Evolutionary conservation across 2,888 invertebrate species (phyloP).

Genomic region (Epirrhoe alternata): DNA sequence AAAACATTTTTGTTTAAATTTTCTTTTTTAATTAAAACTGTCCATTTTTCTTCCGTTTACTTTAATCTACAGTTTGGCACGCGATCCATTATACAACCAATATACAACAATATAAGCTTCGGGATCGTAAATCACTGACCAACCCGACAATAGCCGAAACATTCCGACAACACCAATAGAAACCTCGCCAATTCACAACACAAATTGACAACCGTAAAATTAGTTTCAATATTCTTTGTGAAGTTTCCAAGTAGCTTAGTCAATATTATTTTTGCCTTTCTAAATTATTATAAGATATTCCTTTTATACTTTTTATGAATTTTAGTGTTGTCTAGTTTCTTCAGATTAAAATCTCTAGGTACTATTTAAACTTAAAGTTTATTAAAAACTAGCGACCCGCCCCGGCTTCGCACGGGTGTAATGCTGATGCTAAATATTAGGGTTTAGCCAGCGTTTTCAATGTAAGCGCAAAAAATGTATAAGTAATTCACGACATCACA

Average conservation of each 20-base stretch:
- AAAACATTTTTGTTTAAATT: no score
- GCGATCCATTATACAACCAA: background rate
- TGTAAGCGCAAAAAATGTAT: no score
- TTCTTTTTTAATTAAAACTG: no score
- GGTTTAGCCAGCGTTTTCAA: no score
- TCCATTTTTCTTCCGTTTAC: background rate
- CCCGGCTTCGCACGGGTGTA: no score
- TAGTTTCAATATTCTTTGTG: conserved; percentile 44
- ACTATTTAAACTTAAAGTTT: no score
- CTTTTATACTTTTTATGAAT: conserved; percentile 16
- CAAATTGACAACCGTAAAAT: conserved; percentile 56
- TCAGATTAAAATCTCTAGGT: background rate
- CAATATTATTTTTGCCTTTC: conserved; percentile 34
- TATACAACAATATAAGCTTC: background rate
- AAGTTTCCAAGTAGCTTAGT: conserved; percentile 31
- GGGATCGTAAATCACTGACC: conserved; percentile 14
- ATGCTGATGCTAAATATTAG: no score
- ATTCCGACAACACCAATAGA: conserved; percentile 21
- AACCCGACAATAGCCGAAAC: conserved; percentile 17
- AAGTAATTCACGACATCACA: no score
- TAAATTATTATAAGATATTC: conserved; percentile 30
- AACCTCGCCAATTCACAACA: conserved; percentile 42
- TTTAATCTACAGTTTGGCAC: background rate
- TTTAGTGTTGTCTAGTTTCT: conserved; percentile 1
- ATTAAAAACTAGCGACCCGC: no score